phyloP scores from a whole-genome alignment of 2,113 vertebrate species.

The Saimiri boliviensis region DNA sequence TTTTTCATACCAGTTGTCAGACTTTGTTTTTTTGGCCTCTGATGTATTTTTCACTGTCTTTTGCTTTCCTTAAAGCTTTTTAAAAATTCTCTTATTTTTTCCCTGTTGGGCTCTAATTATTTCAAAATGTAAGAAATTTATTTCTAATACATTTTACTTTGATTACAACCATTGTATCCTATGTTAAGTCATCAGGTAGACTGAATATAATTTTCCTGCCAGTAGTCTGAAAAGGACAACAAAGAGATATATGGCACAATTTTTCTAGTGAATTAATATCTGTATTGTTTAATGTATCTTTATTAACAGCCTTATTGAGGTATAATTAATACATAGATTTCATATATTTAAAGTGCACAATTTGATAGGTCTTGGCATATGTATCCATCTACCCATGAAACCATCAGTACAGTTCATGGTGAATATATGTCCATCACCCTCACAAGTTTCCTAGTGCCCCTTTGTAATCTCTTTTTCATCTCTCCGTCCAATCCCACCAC shows the following conservation, averaged over 20 bases:
- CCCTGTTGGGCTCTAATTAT: neutral
- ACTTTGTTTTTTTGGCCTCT: neutral
- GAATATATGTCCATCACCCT: neutral
- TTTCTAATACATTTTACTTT: neutral
- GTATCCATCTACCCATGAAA: neutral
- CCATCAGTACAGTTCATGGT: neutral
- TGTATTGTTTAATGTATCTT: neutral
- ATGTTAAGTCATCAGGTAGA: neutral
- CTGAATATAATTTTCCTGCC: neutral
- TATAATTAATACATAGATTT: neutral
- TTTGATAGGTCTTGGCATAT: neutral
- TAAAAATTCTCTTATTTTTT: slow-evolving; percentile 9
- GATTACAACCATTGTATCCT: neutral
- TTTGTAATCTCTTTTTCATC: neutral
- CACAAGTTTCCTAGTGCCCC: neutral
- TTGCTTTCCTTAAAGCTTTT: neutral
- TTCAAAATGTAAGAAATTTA: neutral
- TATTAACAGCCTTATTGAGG: neutral
- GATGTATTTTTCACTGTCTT: neutral
- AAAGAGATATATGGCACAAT: neutral
- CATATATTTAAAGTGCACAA: neutral
- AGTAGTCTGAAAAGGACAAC: neutral
- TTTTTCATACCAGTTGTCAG: neutral
- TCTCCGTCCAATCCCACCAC: neutral
- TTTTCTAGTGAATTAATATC: neutral